These are phyloP conservation scores for Halesus radiatus DNA, from an alignment of 1,140 invertebrate species.

Conservation along the genomic window DNA sequence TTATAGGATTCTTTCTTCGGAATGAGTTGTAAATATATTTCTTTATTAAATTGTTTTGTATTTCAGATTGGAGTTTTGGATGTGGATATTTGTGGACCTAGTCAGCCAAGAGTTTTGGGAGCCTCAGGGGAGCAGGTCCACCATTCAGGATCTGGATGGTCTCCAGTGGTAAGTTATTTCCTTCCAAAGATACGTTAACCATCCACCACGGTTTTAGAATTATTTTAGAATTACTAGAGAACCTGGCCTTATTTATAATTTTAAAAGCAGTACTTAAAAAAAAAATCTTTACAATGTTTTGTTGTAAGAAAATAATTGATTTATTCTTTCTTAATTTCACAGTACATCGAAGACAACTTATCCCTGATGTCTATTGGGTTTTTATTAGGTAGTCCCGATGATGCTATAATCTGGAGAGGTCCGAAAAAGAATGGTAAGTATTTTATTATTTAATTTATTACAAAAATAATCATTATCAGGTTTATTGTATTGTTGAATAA, in stretches of 20 bases:
- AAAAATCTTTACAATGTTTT: too few species aligned
- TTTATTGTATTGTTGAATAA: background rate
- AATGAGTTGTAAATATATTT: too few species aligned
- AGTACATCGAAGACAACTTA: slow-evolving; percentile 89
- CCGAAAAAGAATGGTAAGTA: slow-evolving; percentile 90
- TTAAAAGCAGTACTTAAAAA: too few species aligned
- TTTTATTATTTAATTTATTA: slow-evolving; percentile 12
- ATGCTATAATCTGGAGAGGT: slow-evolving; percentile 95
- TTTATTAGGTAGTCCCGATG: slow-evolving; percentile 83
- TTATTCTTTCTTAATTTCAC: slow-evolving; percentile 31
- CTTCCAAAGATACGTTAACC: too few species aligned
- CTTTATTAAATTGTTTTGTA: too few species aligned
- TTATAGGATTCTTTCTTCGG: too few species aligned
- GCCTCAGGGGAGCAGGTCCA: slow-evolving; percentile 87
- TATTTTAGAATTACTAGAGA: too few species aligned
- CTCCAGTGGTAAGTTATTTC: slow-evolving; percentile 84
- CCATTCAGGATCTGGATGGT: slow-evolving; percentile 97
- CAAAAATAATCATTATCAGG: background rate
- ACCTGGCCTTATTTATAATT: too few species aligned
- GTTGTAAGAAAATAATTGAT: too few species aligned
- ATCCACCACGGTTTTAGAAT: too few species aligned
- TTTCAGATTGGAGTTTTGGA: slow-evolving; percentile 88
- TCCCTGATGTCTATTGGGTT: slow-evolving; percentile 96
- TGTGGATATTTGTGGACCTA: slow-evolving; percentile 95
- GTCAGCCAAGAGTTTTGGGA: slow-evolving; percentile 80